A percentile compares a stretch with the other conserved stretches of the same genome.
Conservation (phyloP, 1,140 invertebrate species). For the Neodiprion lecontei region DNA sequence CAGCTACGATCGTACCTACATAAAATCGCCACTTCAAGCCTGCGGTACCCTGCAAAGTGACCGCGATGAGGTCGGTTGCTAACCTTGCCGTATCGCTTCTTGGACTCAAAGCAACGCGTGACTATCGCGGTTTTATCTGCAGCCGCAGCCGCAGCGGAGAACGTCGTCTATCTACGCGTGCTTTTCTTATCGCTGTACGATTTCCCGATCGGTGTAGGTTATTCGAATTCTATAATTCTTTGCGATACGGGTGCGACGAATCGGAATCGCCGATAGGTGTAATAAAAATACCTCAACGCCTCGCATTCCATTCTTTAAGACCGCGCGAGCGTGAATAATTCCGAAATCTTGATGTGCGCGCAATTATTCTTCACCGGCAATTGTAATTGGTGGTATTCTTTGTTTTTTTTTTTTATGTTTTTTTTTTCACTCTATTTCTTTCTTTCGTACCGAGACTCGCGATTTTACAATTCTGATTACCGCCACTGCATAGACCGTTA, state of each 20-base stretch:
- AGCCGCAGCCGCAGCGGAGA: slow-evolving; percentile 14
- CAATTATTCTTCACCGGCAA: no score
- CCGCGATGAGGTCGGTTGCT: slow-evolving; percentile 32
- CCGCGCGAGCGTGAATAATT: no score
- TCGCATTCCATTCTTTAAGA: no score
- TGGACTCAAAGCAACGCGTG: slow-evolving; percentile 28
- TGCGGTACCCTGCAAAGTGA: neutral
- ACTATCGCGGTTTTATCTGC: slow-evolving; percentile 15
- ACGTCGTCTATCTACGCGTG: slow-evolving; percentile 12
- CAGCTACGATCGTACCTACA: neutral
- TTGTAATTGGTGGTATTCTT: no score
- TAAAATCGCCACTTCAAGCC: neutral
- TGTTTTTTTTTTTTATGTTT: no score
- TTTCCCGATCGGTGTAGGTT: slow-evolving; percentile 28
- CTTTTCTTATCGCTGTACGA: slow-evolving; percentile 35
- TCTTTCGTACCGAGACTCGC: no score
- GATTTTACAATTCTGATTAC: no score
- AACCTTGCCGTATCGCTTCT: slow-evolving; percentile 44
- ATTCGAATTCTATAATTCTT: neutral
- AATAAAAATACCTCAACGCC: no score
- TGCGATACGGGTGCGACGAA: neutral
- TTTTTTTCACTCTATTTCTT: no score
- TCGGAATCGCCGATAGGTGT: neutral
- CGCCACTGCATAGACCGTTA: no score
- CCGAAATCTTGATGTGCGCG: no score